phyloP scores from a whole-genome alignment of 2,888 invertebrate species.

The Dusona sp. region DNA sequence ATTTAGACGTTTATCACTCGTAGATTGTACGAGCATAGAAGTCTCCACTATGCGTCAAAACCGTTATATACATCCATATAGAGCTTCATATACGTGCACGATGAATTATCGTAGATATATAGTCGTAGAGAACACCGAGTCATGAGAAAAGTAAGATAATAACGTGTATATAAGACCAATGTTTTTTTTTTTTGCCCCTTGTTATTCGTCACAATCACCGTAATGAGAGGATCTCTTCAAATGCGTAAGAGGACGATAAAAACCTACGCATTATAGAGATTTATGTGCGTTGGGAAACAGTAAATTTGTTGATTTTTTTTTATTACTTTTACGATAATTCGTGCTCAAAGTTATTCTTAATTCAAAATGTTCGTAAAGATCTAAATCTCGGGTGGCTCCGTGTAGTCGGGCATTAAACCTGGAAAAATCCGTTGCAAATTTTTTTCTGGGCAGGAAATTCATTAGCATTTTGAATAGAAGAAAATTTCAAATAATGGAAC shows the following conservation, averaged over 20 bases:
- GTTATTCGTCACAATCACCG: conserved; percentile 44
- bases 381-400: neutral
- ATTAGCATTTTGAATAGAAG: too few relatives aligned
- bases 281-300: neutral
- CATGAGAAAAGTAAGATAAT: conserved; percentile 60
- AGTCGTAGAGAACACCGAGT: conserved; percentile 17
- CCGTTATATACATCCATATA: conserved; percentile 12
- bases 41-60: conserved; percentile 35
- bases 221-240: conserved; percentile 25
- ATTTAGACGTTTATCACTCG: conserved; percentile 69
- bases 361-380: neutral
- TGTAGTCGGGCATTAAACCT: neutral
- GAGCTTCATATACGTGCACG: neutral
- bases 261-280: conserved; percentile 17
- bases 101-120: conserved; percentile 59
- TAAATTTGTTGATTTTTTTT: neutral
- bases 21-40: conserved; percentile 62
- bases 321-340: neutral
- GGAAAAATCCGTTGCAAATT: neutral
- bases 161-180: conserved; percentile 36
- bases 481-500: too few relatives aligned
- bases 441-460: neutral
- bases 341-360: neutral
- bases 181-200: conserved; percentile 26
- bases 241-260: conserved; percentile 34